Percentiles rank a stretch among this genome's conserved stretches.
These are phyloP conservation scores for Ondatra zibethicus DNA, from an alignment of 2,113 vertebrate species.

Conservation along the genomic window DNA sequence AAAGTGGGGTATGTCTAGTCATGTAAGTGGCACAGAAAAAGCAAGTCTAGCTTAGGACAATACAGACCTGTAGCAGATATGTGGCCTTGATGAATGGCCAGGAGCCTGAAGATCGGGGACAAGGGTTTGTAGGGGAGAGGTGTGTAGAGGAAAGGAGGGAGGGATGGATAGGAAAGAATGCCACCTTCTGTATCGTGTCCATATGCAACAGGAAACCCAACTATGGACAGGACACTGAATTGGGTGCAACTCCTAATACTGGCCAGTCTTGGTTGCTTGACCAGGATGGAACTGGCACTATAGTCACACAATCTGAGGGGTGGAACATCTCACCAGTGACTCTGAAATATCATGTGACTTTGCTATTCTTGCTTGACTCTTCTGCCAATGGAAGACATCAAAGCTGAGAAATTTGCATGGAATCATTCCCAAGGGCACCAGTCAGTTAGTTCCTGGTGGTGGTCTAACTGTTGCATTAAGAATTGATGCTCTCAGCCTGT, in stretches of 20 bases:
- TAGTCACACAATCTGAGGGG: accelerated
- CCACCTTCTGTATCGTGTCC: accelerated
- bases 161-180: not conserved
- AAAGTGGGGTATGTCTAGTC: accelerated
- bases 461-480: accelerated
- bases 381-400: not conserved
- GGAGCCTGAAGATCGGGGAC: not conserved
- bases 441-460: accelerated
- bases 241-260: not conserved
- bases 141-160: not conserved
- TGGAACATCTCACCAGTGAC: not conserved
- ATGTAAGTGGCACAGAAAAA: not conserved
- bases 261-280: not conserved
- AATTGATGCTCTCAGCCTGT: not conserved
- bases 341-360: not conserved
- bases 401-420: too few relatives aligned
- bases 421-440: not conserved
- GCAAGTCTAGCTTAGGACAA: not conserved
- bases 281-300: accelerated
- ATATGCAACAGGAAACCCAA: not conserved
- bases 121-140: not conserved
- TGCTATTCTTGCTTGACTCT: not conserved
- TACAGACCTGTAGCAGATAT: not conserved
- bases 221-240: accelerated
- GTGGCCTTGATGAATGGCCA: not conserved